Base-by-base conservation (phyloP, 2,888 invertebrate genomes). In the Chalcosyrphus nemorum region DNA sequence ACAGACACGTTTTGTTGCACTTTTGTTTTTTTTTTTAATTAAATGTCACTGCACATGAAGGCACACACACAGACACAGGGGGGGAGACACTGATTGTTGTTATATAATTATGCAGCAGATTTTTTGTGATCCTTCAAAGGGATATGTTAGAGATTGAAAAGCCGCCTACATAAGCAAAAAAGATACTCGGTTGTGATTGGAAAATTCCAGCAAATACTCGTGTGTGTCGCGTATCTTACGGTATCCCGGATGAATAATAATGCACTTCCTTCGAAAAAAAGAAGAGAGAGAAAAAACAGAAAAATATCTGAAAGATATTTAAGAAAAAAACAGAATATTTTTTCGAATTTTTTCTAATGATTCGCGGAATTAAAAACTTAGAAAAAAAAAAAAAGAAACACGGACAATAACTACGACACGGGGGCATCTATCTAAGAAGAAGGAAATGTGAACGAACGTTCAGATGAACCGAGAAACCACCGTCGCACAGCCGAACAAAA, bases 401-500 rank as follows among this genome's bases (percentile, higher is more conserved):
- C 47, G 45, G 68, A 76, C 63, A 74, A 70, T 32, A 21, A n/a
- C n/a, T n/a, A 45, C 72, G 65, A 71, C 78, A 74, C 52, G 66
- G 63, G 70, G 78, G 66, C 78, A 85, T 85, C 81, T 72, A 41
- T 78, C 65, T 63, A 35, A 80, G 74, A 80, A 70, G 63, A 65
- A 78, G 71, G 72, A 86, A 86, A 87, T 84, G 86, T 86, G 86
- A 86, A 87, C 84, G 84, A 87, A 87, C 87, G 86, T 84, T 81
- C 84, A 77, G 86, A 78, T 81, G 78, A 87, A 81, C 74, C 80
- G 74, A 86, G 86, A 86, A 86, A 84, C 82, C 72, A 84, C 84
- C 74, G 68, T 45, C 56, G 68, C 74, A 63, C 52, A 41, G 68
- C 24, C 74, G 32, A 32, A 32, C 9, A n/a, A n/a, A n/a, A 71